Conservation (phyloP, 2,888 invertebrate genomes). For the Cancer borealis region DNA sequence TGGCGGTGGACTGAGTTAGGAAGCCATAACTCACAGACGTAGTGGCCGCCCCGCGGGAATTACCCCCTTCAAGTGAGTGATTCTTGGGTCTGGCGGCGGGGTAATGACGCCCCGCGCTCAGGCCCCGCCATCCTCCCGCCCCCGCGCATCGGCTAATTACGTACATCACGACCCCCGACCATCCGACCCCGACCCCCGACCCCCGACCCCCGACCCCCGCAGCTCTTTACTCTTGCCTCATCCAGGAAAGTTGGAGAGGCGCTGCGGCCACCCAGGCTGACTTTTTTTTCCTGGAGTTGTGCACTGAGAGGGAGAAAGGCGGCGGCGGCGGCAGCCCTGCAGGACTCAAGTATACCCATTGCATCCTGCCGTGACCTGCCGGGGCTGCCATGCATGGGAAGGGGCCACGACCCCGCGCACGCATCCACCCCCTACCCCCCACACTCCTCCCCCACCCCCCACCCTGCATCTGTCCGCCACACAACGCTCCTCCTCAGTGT, state of each 20-base stretch:
- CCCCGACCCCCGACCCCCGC: background rate
- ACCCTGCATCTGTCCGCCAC: too few relatives aligned
- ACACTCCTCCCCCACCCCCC: background rate
- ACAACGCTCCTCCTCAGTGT: background rate
- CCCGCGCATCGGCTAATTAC: background rate
- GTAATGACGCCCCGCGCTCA: slow-evolving; percentile 37
- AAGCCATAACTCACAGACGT: slow-evolving; percentile 62
- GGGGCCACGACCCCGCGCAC: background rate
- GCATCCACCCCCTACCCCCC: background rate
- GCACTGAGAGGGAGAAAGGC: background rate
- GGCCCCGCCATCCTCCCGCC: background rate
- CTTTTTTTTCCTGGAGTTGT: background rate
- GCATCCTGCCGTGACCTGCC: background rate
- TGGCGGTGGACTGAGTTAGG: slow-evolving; percentile 62
- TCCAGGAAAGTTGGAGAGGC: slow-evolving; percentile 25
- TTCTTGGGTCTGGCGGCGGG: slow-evolving; percentile 63
- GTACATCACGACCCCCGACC: background rate
- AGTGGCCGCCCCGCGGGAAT: slow-evolving; percentile 55
- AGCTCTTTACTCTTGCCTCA: slow-evolving; percentile 16
- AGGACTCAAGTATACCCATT: background rate
- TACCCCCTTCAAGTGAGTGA: slow-evolving; percentile 61
- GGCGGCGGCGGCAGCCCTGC: slow-evolving; percentile 7
- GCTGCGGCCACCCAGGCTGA: slow-evolving; percentile 24
- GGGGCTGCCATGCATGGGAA: background rate
- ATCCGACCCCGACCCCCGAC: background rate